Evolutionary conservation across 2,113 vertebrate genomes (phyloP).

Genomic region (Epinephelus moara): DNA sequence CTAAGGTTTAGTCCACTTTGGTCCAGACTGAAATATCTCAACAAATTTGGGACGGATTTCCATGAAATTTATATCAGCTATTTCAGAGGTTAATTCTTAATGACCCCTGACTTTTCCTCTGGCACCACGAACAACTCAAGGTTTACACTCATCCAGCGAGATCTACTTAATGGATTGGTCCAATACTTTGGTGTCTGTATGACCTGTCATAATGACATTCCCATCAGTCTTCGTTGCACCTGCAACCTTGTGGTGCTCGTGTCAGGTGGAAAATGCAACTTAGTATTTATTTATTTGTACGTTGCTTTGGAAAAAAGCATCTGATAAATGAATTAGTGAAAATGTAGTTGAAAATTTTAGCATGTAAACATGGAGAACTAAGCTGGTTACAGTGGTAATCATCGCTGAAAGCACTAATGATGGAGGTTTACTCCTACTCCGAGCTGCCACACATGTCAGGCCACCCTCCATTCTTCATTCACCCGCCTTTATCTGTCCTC

Average conservation of each 20-base stretch:
- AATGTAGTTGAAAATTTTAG: neutral
- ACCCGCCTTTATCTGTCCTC: conserved; percentile 25
- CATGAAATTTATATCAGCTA: neutral
- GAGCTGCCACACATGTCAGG: conserved; percentile 16
- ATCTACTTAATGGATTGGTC: neutral
- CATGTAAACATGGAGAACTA: neutral
- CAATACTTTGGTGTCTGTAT: neutral
- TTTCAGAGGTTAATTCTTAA: neutral
- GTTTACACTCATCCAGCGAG: neutral
- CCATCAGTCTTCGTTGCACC: too few species aligned
- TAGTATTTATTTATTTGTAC: too few species aligned
- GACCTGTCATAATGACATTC: neutral
- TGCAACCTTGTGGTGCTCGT: neutral
- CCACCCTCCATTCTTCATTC: conserved; percentile 15
- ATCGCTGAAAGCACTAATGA: neutral
- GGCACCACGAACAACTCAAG: neutral
- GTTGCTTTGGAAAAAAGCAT: neutral
- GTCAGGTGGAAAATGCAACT: neutral
- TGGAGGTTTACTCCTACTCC: neutral
- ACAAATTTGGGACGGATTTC: too few species aligned
- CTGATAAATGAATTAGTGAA: neutral
- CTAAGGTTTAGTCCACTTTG: too few species aligned
- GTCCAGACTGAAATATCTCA: too few species aligned
- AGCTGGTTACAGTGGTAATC: neutral
- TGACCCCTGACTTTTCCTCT: neutral